Evolutionary conservation across 2,888 invertebrate species (phyloP), one percentile per base, ranked within the genome.

Genomic region (Formica aserva): DNA sequence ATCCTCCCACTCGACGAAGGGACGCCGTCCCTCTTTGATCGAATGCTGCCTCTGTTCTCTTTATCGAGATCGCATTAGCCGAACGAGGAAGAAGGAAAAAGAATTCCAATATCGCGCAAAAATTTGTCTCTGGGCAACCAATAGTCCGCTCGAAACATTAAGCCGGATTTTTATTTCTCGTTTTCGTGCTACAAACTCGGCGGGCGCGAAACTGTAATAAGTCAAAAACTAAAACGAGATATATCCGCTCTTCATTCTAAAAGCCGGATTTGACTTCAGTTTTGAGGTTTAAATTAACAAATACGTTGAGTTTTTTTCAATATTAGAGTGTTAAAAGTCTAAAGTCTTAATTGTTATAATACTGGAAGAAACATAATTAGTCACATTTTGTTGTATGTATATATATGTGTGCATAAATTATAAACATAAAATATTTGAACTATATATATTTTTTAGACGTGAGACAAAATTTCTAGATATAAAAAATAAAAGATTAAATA

Each of bases 61-160:
- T 48, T 76, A 86, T 87, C 84, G 85, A 84, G 89, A 85, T 69
- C 62, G 38, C 75, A 80, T 89, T 78, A 82, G 48, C 38, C n/a
- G 22, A 52, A 45, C 32, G 22, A 26, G 22, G 32, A 48, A 65
- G 52, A 4, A 57, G 29, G 55, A 60, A 55, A 26, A 41, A 35
- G 78, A 80, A 80, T 80, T 80, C 72, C 78, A 80, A 80, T 80
- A 80, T 80, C 60, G 78, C 78, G 72, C 72, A 80, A 80, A 80
- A 80, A 80, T 80, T 80, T 72, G 78, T 80, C 72, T 80, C 78
- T 60, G 32, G 45, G 32, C 72, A 45, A 60, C 72, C 72, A 60
- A 80, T 72, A 72, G 78, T 72, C 45, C 78, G 72, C 45, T 80
- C 71, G 72, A 35, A 80, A 72, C 78, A 57, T 60, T 80, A 80